Conservation (phyloP, 1,140 invertebrate genomes). For the Cydia strobilella region DNA sequence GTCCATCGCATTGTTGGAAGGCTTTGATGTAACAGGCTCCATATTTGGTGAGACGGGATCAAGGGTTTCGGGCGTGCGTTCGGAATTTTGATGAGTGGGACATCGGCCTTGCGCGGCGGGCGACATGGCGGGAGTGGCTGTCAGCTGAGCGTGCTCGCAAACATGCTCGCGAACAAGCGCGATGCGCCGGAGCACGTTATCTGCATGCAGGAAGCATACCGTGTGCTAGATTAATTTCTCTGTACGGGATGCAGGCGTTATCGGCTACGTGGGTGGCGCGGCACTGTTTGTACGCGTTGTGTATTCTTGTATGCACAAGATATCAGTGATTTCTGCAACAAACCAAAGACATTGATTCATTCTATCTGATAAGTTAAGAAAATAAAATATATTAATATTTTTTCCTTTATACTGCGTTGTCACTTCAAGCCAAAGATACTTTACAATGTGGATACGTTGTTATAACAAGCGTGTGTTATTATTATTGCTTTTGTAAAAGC, state of each 20-base stretch:
- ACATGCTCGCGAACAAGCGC: conserved; percentile 43
- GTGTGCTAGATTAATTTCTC: conserved; percentile 74
- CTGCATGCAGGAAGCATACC: conserved; percentile 54
- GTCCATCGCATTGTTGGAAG: not conserved
- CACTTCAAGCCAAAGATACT: not conserved
- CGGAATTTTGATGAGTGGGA: conserved; percentile 12
- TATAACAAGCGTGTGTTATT: not conserved
- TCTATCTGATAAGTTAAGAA: conserved; percentile 43
- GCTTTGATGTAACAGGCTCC: not conserved
- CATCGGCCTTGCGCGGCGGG: not conserved
- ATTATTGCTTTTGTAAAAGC: not conserved
- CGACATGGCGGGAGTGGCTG: not conserved
- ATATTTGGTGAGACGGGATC: conserved; percentile 25
- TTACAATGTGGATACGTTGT: not conserved
- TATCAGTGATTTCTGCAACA: conserved; percentile 76
- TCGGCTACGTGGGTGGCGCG: conserved; percentile 65
- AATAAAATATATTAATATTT: conserved; percentile 33
- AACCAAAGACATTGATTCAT: conserved; percentile 60
- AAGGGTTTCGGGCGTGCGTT: conserved; percentile 4
- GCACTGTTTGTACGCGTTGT: conserved; percentile 66
- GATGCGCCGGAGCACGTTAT: conserved; percentile 56
- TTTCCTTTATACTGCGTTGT: not conserved
- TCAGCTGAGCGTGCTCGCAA: conserved; percentile 58
- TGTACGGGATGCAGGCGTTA: conserved; percentile 66
- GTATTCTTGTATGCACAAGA: conserved; percentile 75